Evolutionary conservation across 1,140 invertebrate species (phyloP).

Genomic region (Anadara kagoshimensis): DNA sequence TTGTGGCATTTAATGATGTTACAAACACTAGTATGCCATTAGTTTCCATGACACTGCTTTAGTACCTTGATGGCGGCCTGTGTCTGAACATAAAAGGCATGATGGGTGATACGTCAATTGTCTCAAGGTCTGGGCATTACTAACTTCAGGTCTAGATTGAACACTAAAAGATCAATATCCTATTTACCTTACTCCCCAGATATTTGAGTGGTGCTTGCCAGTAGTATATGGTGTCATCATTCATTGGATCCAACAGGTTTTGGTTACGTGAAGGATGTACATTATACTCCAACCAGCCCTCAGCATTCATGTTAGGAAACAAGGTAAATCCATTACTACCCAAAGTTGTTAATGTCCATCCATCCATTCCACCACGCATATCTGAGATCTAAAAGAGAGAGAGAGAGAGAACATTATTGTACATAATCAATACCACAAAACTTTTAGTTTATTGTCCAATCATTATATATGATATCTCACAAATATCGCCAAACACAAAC

Average conservation of each 20-base stretch:
- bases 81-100: too few species aligned
- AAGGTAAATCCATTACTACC: constrained; percentile 59
- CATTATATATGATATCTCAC: too few species aligned
- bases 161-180: too few species aligned
- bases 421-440: too few species aligned
- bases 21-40: too few species aligned
- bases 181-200: constrained; percentile 74
- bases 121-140: neutral
- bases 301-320: constrained; percentile 43
- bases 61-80: too few species aligned
- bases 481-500: neutral
- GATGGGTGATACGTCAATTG: too few species aligned
- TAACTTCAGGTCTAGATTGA: constrained; percentile 1
- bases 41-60: too few species aligned
- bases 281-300: constrained; percentile 57
- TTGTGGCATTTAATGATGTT: too few species aligned
- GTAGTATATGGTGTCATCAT: constrained; percentile 84
- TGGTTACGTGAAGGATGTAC: constrained; percentile 52
- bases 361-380: constrained; percentile 54
- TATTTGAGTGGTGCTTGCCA: constrained; percentile 87
- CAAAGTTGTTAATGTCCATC: constrained; percentile 62
- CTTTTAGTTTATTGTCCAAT: too few species aligned
- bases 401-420: neutral
- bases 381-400: constrained; percentile 73
- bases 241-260: constrained; percentile 34